Evolutionary conservation across 2,888 invertebrate species (phyloP).

Genomic region (Cheilosia vernalis): DNA sequence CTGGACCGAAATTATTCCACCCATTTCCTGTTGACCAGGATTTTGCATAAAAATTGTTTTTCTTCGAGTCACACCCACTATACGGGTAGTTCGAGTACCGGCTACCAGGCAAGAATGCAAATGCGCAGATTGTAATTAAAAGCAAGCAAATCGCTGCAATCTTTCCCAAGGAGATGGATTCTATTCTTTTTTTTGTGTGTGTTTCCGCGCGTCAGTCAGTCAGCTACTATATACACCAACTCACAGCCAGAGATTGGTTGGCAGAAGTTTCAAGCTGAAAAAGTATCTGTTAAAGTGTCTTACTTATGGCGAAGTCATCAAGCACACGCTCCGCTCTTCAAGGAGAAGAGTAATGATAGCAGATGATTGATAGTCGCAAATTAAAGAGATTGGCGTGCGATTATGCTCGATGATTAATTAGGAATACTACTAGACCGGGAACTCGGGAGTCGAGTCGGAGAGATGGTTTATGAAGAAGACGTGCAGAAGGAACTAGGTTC

Average conservation of each 20-base stretch:
- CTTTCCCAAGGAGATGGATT: conserved; percentile 57
- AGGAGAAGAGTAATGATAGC: conserved; percentile 74
- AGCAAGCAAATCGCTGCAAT: conserved; percentile 74
- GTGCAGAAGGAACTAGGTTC: conserved; percentile 59
- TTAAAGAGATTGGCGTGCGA: conserved; percentile 75
- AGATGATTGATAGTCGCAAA: conserved; percentile 75
- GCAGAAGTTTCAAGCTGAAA: conserved; percentile 69
- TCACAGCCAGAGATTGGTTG: conserved; percentile 52
- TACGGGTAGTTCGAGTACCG: background rate
- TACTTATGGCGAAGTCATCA: conserved; percentile 75
- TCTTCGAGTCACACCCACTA: background rate
- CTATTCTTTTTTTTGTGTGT: conserved; percentile 7
- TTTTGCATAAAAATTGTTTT: conserved; percentile 63
- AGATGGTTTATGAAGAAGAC: conserved; percentile 19
- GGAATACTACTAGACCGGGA: conserved; percentile 47
- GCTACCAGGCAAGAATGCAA: conserved; percentile 52
- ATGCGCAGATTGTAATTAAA: conserved; percentile 74
- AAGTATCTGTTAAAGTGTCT: conserved; percentile 75
- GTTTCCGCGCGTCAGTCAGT: conserved; percentile 1
- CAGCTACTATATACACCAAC: conserved; percentile 13
- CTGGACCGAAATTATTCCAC: conserved; percentile 65
- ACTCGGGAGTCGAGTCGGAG: background rate
- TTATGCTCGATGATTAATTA: conserved; percentile 75
- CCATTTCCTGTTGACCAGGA: conserved; percentile 60
- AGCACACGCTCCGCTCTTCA: conserved; percentile 68